phyloP scores from a whole-genome alignment of 2,113 vertebrate genomes.

The Hiodon tergisus region DNA sequence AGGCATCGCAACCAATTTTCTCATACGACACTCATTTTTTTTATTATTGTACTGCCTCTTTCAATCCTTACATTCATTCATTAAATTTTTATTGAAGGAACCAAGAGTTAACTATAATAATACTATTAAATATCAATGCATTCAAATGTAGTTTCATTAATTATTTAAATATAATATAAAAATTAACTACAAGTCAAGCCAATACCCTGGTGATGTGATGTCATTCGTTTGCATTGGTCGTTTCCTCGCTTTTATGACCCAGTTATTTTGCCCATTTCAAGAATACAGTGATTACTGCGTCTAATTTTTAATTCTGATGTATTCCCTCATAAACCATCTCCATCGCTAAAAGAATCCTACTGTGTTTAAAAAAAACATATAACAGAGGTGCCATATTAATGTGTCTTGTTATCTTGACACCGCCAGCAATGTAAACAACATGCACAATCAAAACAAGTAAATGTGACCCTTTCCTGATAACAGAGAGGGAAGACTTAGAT shows the following conservation, averaged over 20 bases:
- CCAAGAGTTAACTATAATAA: neutral
- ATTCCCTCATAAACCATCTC: too few species aligned
- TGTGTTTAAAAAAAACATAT: neutral
- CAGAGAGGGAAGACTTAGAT: neutral
- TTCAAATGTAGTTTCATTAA: neutral
- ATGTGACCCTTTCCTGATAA: slow-evolving; percentile 17
- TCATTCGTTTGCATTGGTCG: slow-evolving; percentile 29
- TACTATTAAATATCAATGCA: neutral
- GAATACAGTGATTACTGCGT: neutral
- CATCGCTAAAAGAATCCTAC: neutral
- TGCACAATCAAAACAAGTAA: slow-evolving; percentile 1
- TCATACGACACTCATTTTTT: neutral
- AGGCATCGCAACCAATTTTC: neutral
- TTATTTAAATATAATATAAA: neutral
- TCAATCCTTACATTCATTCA: slow-evolving; percentile 2
- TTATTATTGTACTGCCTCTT: neutral
- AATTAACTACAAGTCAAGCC: slow-evolving; percentile 17
- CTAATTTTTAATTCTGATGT: neutral
- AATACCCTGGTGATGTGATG: slow-evolving; percentile 25
- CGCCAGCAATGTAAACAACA: neutral
- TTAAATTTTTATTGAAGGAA: slow-evolving; percentile 1
- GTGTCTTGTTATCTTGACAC: neutral
- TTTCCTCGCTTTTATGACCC: slow-evolving; percentile 19
- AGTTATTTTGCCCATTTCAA: slow-evolving; percentile 5
- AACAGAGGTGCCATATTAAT: neutral